phyloP scores from a whole-genome alignment of 2,888 invertebrate genomes.

The Chromoteleia sp. region DNA sequence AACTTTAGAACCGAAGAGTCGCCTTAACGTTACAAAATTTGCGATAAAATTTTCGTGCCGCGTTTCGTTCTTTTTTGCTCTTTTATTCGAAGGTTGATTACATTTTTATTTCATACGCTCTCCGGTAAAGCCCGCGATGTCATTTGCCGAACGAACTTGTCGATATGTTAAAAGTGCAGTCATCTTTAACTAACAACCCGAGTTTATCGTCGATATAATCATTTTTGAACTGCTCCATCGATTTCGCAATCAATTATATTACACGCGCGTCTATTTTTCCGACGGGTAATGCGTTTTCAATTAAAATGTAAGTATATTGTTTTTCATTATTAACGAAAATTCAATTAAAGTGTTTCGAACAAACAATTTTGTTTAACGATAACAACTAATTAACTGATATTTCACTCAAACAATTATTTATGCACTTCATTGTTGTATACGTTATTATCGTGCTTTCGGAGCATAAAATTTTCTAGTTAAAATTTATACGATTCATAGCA shows the following conservation, averaged over 20 bases:
- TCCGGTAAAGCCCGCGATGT: conserved; percentile 1
- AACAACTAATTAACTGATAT: no score
- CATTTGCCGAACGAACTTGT: conserved; percentile 7
- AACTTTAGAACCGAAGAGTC: not conserved
- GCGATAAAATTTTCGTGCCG: not conserved
- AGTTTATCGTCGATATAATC: conserved; percentile 9
- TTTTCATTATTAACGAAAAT: not conserved
- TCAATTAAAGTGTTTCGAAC: no score
- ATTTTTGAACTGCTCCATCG: not conserved
- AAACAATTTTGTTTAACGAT: no score
- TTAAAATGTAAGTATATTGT: conserved; percentile 1
- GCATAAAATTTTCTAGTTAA: not conserved
- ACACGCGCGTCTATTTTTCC: not conserved
- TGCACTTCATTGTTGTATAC: not conserved
- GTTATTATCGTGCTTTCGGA: not conserved
- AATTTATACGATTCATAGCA: not conserved
- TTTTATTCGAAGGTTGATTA: conserved; percentile 25
- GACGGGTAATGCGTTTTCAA: conserved; percentile 8
- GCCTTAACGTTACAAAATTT: no score
- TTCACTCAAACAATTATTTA: no score
- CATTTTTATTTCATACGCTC: conserved; percentile 17
- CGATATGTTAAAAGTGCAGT: conserved; percentile 24
- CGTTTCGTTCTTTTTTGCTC: not conserved
- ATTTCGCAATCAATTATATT: conserved; percentile 12
- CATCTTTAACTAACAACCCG: conserved; percentile 17